Evolutionary conservation across 2,797 vertebrate genomes (phyloP).

Genomic region (Vireo griseus): DNA sequence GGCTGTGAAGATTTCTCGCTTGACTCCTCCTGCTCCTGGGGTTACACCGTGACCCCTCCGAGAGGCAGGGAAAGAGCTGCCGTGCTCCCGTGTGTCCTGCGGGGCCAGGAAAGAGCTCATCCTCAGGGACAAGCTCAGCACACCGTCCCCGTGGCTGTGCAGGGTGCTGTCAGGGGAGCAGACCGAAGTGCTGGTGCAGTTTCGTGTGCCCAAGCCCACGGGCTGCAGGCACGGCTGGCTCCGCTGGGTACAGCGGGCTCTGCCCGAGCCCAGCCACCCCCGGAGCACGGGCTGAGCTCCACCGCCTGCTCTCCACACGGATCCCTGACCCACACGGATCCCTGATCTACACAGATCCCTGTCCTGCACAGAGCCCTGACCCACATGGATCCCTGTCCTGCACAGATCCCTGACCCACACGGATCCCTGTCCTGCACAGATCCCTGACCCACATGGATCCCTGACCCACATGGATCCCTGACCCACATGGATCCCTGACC

Average conservation of each 20-base stretch:
- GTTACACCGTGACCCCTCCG: accelerated
- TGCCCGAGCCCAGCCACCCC: accelerated
- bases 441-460: too few species aligned
- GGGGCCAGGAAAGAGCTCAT: accelerated
- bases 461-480: too few species aligned
- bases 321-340: too few species aligned
- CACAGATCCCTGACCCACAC: too few species aligned
- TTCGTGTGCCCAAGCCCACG: accelerated
- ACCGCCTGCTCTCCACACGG: accelerated
- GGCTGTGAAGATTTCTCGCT: too few species aligned
- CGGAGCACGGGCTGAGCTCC: accelerated
- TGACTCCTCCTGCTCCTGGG: background rate
- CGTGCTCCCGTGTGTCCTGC: background rate
- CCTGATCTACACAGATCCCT: too few species aligned
- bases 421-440: too few species aligned
- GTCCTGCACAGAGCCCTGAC: too few species aligned
- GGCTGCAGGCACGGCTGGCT: accelerated
- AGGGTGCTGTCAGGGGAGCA: background rate
- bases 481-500: too few species aligned
- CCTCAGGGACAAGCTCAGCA: accelerated
- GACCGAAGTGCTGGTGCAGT: too few species aligned
- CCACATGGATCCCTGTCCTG: too few species aligned
- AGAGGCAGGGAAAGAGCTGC: accelerated
- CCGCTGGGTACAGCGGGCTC: background rate
- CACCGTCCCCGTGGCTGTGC: accelerated